These are phyloP conservation scores for Eonycteris spelaea DNA, from an alignment of 2,113 vertebrate genomes.

Conservation along the genomic window DNA sequence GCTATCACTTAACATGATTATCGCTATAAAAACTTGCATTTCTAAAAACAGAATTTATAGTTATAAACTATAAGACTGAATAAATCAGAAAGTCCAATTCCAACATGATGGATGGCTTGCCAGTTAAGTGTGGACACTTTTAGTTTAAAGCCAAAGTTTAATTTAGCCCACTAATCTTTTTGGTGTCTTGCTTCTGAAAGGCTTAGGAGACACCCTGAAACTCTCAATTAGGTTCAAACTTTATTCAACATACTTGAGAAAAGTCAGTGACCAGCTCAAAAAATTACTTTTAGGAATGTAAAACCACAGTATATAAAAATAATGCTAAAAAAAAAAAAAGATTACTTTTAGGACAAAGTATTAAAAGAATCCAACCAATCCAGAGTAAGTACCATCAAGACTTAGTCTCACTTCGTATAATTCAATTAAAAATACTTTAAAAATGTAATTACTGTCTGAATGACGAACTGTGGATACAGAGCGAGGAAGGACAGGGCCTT, in stretches of 20 bases:
- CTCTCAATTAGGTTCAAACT: not conserved
- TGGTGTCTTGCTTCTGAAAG: not conserved
- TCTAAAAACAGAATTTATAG: not conserved
- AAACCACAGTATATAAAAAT: not conserved
- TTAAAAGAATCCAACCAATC: not conserved
- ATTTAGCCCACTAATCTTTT: not conserved
- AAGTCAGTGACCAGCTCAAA: not conserved
- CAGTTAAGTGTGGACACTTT: not conserved
- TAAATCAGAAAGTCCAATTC: not conserved
- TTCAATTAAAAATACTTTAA: not conserved
- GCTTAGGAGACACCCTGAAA: not conserved
- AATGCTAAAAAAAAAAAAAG: no score
- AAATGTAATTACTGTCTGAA: not conserved
- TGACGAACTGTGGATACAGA: not conserved
- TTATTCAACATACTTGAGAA: not conserved
- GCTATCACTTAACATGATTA: not conserved
- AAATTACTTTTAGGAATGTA: not conserved
- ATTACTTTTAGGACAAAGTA: not conserved
- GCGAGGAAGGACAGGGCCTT: not conserved
- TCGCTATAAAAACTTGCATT: not conserved
- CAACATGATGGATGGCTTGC: not conserved
- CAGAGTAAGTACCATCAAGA: not conserved
- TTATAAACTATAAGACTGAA: not conserved
- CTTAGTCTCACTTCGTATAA: not conserved
- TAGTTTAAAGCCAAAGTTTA: not conserved